Base-by-base conservation (phyloP, 2,797 vertebrate species). In the Esox lucius region DNA sequence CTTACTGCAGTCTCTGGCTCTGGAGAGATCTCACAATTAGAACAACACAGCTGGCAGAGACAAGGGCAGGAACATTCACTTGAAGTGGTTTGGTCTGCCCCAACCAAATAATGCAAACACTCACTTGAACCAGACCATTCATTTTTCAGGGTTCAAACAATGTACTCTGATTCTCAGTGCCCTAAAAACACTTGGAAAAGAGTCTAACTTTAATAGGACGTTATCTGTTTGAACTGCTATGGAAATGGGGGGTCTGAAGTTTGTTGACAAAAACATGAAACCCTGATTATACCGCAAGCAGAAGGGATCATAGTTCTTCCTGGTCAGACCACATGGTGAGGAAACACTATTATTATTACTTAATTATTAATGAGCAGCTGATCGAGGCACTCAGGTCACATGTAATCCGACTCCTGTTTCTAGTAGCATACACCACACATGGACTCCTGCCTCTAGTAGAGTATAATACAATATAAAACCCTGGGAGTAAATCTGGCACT, bases 11-110 rank as follows among this genome's bases (percentile, higher is more conserved):
- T 26, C 79, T 67, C 17, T 13, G 33, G 67, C 17, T 42, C 61
- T 2, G 42, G 49, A 66, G 72, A 53, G 84, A 72, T 70, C 48
- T 39, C 35, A 39, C 35, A 85, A 65, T 84, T 69, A 81, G 39
- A 61, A 80, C 51, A 61, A 80, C 46, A 48, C 73, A 81, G 59
- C 24, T 48, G 46, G 8, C 61, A 78, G 46, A 39, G 8, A 68
- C 12, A 68, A 68, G n/a, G 35, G 19, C 3, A 22, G 33, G 35
- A 42, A 6, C 17, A n/a, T 22, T 68, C 66, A 66, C 61, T 62
- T 11, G 59, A 15, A 15, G 8, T 22, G 22, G 59, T 62, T 33
- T 66, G 64, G 16, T 66, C 15, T 15, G 31, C 5, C 7, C 28
- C 31, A 64, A 66, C 15, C 15, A 19, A 66, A 66, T 31, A 33